Base-by-base conservation (phyloP, 2,888 invertebrate species). In the Onchidella celtica region DNA sequence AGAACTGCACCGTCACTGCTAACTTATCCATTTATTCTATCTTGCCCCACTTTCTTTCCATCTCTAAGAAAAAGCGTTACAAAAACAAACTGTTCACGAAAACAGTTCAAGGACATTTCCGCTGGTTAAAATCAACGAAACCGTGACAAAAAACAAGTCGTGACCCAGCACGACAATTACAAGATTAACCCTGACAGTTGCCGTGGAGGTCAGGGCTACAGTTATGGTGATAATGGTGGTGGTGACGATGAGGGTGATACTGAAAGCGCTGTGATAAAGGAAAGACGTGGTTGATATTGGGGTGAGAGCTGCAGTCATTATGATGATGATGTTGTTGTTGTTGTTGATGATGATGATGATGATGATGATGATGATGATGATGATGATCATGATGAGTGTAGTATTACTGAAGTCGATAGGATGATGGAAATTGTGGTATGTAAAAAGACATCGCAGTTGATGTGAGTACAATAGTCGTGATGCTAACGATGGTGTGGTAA, bases 381-480 rank as follows among this genome's bases (percentile, higher is more conserved):
- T 63, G 61, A 24, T 14, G 17, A 3, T 14, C 27, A 24, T 6
- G 2, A 3, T 1, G 14, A 2, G 63, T 14, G 24, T 6, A 91
- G 92, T 1, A 91, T 91, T 1, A 88, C 91, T 0, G 92, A 92
- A 84, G 84, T 90, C 9, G 91, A 91, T 72, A 90, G 90, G 86
- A 86, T 92, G 88, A 87, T 92, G 88, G 89, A 89, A 59, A 92
- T 92, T 0, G 83, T 93, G 55, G 92, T 90, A 0, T 88, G 90
- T 73, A 90, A 92, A 91, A 85, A 89, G 92, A 81, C 14, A 63
- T 75, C 17, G 59, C n/a, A 47, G 63, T 61, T 14, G 40, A n/a
- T 14, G 63, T 59, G 38, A 21, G 27, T 34, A 57, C 32, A 32
- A 34, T 6, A 24, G 61, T 59, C 24, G 40, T 36, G 24, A 32